Percentiles rank a stretch among this genome's conserved stretches.
Evolutionary conservation across 2,113 vertebrate species (phyloP).

Genomic region (Rhinoptilus africanus): DNA sequence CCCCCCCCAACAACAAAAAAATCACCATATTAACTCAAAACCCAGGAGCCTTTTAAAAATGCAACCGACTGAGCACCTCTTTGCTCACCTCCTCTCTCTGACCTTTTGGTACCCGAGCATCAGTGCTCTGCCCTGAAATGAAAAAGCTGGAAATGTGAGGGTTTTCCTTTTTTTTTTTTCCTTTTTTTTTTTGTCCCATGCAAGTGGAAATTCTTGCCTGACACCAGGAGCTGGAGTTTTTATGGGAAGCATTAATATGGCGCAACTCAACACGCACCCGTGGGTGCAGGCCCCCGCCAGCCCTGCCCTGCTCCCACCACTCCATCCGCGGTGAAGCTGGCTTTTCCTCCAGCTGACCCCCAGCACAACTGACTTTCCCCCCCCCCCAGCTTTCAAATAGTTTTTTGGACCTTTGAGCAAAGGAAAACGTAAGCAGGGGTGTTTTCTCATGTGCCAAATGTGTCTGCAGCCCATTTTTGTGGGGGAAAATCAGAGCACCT

Average conservation of each 20-base stretch:
- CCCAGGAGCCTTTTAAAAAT: background rate
- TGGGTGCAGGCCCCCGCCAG: fast-evolving
- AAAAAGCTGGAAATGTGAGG: background rate
- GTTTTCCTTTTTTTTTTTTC: fast-evolving
- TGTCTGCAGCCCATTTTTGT: background rate
- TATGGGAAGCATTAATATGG: background rate
- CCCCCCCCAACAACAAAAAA: background rate
- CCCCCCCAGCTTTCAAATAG: background rate
- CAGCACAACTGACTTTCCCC: fast-evolving
- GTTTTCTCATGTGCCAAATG: background rate
- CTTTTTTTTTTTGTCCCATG: background rate
- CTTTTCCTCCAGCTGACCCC: background rate
- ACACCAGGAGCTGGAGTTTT: background rate
- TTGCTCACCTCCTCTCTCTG: background rate
- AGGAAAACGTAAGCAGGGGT: background rate
- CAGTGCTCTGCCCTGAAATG: fast-evolving
- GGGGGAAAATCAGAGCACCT: background rate
- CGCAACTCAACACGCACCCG: background rate
- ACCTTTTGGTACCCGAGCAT: background rate
- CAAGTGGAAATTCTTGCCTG: background rate
- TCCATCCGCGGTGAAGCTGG: background rate
- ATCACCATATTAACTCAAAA: background rate
- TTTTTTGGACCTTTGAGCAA: background rate
- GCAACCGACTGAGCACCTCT: background rate
- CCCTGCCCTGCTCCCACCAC: background rate